A percentile compares a stretch with the other conserved stretches of the same genome.
phyloP scores from a whole-genome alignment of 2,797 vertebrate genomes.

The Urocyon cinereoargenteus region DNA sequence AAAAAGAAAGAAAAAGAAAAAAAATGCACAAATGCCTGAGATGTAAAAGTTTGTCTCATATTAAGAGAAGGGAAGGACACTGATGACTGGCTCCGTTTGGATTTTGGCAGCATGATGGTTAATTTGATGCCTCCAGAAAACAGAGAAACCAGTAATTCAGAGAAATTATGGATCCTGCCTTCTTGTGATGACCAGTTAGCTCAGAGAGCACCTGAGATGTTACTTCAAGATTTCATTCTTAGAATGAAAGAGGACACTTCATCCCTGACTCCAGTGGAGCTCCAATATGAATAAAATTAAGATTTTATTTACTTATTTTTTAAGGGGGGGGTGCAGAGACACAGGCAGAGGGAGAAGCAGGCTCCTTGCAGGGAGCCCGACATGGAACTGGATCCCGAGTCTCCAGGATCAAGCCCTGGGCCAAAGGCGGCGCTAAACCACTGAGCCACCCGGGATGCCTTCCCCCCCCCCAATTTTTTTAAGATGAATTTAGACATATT shows the following conservation, averaged over 20 bases:
- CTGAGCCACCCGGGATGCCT: too few species aligned
- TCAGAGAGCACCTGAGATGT: slow-evolving; percentile 87
- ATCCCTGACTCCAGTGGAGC: slow-evolving; percentile 68
- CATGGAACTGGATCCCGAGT: too few species aligned
- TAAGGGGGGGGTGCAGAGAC: too few species aligned
- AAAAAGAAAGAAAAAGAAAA: too few species aligned
- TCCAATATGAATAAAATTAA: slow-evolving; percentile 72
- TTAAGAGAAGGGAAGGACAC: slow-evolving; percentile 64
- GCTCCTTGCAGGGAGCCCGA: too few species aligned
- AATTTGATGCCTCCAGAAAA: slow-evolving; percentile 96
- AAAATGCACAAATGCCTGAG: slow-evolving; percentile 91
- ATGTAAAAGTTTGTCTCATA: slow-evolving; percentile 79
- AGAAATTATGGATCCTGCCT: slow-evolving; percentile 96
- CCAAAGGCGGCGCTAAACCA: too few species aligned
- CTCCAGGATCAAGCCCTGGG: too few species aligned
- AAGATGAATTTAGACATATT: not conserved
- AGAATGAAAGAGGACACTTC: slow-evolving; percentile 81
- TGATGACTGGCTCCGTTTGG: not conserved
- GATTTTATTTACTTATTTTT: too few species aligned
- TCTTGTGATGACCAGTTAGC: slow-evolving; percentile 93
- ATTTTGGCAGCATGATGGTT: slow-evolving; percentile 91
- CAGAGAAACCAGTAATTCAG: slow-evolving; percentile 94
- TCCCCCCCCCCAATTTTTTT: too few species aligned
- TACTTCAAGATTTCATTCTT: slow-evolving; percentile 94
- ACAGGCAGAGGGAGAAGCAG: too few species aligned